Percentiles rank a stretch among this genome's conserved stretches.
phyloP scores from a whole-genome alignment of 2,888 invertebrate species.

The Keiferia lycopersicella region DNA sequence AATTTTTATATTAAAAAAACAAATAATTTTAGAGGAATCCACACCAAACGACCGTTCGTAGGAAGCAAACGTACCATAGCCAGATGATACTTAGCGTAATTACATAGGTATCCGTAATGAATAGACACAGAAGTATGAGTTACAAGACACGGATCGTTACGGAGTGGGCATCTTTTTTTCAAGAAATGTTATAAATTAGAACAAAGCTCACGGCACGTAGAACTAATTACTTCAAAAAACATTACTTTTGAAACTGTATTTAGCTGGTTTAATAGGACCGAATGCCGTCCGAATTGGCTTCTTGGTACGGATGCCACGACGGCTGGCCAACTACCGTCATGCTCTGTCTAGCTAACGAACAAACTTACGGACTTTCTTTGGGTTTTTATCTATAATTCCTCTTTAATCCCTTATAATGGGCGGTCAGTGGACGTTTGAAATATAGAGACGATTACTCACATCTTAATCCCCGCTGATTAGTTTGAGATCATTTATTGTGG shows the following conservation, averaged over 20 bases:
- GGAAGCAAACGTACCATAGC: slow-evolving; percentile 42
- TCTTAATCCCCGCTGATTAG: slow-evolving; percentile 20
- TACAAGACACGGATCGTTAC: slow-evolving; percentile 27
- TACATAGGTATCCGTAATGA: slow-evolving; percentile 58
- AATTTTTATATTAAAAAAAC: slow-evolving; percentile 27
- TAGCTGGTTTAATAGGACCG: slow-evolving; percentile 21
- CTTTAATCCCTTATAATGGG: slow-evolving; percentile 19
- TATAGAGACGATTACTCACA: slow-evolving; percentile 26
- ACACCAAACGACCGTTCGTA: slow-evolving; percentile 38
- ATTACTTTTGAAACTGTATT: slow-evolving; percentile 22
- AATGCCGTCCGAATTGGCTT: slow-evolving; percentile 18
- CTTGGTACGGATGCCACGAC: slow-evolving; percentile 13
- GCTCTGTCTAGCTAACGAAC: slow-evolving; percentile 10
- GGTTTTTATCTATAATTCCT: slow-evolving; percentile 4
- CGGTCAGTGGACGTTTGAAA: slow-evolving; percentile 34
- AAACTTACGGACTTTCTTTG: slow-evolving; percentile 13
- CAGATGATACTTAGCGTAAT: slow-evolving; percentile 47
- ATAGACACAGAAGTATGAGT: slow-evolving; percentile 39
- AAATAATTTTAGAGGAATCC: slow-evolving; percentile 42
- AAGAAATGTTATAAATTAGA: slow-evolving; percentile 22
- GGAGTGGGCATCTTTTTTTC: slow-evolving; percentile 20
- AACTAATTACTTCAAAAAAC: slow-evolving; percentile 22
- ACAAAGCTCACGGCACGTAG: slow-evolving; percentile 21
- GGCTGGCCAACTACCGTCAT: neutral
- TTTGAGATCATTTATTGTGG: neutral